phyloP scores from a whole-genome alignment of 2,113 vertebrate genomes.

The Barbus barbus region DNA sequence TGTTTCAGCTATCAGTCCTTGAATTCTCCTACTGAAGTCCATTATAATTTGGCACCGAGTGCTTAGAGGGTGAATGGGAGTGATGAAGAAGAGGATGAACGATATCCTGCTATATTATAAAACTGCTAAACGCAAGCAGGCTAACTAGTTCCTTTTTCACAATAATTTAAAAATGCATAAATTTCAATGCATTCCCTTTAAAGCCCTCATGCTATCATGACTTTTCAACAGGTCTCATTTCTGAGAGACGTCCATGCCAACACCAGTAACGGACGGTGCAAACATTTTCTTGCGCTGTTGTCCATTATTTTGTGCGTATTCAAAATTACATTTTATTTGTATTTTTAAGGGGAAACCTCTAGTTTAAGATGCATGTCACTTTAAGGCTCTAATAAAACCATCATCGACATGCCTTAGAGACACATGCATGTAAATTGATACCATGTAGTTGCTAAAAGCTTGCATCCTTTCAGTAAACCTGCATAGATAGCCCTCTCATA shows the following conservation, averaged over 20 bases:
- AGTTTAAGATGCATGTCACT: background rate
- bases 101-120: background rate
- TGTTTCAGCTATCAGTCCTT: background rate
- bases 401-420: background rate
- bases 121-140: background rate
- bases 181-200: background rate
- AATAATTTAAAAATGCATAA: background rate
- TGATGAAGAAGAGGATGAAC: background rate
- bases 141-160: background rate
- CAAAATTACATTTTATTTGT: background rate
- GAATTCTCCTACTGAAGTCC: background rate
- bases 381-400: background rate
- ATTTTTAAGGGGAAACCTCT: background rate
- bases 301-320: background rate
- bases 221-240: background rate
- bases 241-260: background rate
- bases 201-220: background rate
- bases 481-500: background rate
- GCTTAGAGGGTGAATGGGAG: background rate
- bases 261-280: background rate
- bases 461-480: background rate
- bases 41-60: conserved; percentile 23
- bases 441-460: background rate
- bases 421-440: background rate
- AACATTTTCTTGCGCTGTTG: background rate